These are phyloP conservation scores for Pogonocichla stellata DNA, from an alignment of 2,113 vertebrate species.

Conservation along the genomic window DNA sequence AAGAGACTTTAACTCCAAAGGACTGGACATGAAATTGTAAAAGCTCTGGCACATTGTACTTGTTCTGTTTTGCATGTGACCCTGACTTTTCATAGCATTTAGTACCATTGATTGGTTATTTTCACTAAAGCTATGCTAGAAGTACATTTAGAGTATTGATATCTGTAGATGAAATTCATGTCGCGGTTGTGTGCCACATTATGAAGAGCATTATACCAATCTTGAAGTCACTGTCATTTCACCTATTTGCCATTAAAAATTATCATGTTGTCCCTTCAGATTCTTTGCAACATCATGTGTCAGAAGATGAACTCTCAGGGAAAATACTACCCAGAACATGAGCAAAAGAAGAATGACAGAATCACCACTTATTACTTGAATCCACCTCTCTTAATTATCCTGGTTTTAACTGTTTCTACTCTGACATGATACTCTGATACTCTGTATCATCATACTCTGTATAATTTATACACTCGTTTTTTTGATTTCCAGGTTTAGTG, in stretches of 20 bases:
- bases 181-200: background rate
- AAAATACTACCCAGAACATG: rapidly evolving
- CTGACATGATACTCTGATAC: background rate
- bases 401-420: background rate
- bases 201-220: background rate
- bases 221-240: background rate
- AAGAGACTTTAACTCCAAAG: background rate
- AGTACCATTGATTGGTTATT: background rate
- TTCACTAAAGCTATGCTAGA: background rate
- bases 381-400: background rate
- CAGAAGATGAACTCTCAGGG: background rate
- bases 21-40: background rate
- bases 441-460: no score
- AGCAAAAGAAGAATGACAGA: background rate
- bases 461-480: background rate
- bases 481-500: background rate
- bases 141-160: background rate
- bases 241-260: background rate
- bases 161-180: background rate
- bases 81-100: background rate
- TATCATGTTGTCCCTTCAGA: background rate
- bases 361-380: background rate
- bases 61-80: background rate
- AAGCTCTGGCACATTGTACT: background rate
- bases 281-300: background rate